These are phyloP conservation scores for Metaphire vulgaris DNA, from an alignment of 1,140 invertebrate species.

Conservation along the genomic window DNA sequence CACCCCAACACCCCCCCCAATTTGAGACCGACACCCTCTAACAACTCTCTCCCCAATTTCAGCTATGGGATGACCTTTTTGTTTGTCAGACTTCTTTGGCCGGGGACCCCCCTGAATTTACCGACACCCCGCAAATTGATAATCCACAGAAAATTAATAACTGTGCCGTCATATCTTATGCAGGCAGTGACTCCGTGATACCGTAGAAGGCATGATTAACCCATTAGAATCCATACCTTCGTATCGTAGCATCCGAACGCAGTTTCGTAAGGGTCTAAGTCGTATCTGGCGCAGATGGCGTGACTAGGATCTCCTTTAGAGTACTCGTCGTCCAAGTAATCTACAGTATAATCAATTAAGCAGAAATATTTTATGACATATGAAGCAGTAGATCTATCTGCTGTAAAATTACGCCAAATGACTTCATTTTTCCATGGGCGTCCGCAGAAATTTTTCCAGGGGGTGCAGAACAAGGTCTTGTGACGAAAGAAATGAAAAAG, in stretches of 20 bases:
- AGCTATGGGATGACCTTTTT: neutral
- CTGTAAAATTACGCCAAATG: neutral
- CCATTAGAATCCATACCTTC: neutral
- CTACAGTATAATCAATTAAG: neutral
- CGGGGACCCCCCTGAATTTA: neutral
- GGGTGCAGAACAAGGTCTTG: no score
- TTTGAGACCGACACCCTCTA: no score
- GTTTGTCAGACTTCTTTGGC: neutral
- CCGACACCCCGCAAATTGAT: no score
- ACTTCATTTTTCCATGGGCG: neutral
- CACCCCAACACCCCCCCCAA: no score
- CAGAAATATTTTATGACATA: neutral
- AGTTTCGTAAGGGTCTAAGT: neutral
- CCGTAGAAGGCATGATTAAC: neutral
- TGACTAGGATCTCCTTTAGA: neutral
- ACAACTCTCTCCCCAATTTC: no score
- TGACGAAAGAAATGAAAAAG: no score
- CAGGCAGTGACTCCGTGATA: neutral
- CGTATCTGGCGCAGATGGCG: neutral
- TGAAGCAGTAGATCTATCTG: no score
- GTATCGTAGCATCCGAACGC: neutral
- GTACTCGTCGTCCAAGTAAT: neutral
- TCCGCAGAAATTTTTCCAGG: no score
- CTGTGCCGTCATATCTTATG: neutral
- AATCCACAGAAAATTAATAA: neutral